These are phyloP conservation scores for Penelope pileata DNA, from an alignment of 2,113 vertebrate genomes.

Conservation along the genomic window DNA sequence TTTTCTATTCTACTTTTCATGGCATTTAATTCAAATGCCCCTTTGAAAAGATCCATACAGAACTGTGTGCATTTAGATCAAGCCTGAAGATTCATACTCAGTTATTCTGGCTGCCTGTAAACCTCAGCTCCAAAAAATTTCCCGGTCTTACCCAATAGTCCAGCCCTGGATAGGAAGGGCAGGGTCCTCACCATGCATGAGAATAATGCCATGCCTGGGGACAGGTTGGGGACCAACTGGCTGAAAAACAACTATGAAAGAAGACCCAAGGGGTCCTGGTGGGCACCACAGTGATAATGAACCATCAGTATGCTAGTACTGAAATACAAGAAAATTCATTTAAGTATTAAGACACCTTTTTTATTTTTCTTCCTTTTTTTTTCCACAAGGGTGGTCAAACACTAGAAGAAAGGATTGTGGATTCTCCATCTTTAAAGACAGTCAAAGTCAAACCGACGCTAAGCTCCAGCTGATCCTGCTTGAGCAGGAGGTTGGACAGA, in stretches of 20 bases:
- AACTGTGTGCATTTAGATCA: neutral
- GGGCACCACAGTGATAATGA: neutral
- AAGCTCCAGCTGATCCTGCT: neutral
- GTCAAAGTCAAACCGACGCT: accelerated
- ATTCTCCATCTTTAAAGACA: neutral
- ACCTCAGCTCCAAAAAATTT: accelerated
- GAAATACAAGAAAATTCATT: neutral
- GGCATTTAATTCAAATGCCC: neutral
- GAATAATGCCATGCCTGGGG: neutral
- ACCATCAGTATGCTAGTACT: neutral
- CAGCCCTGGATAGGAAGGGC: neutral
- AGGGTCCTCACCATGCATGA: neutral
- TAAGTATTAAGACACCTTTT: neutral
- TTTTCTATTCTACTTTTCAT: neutral
- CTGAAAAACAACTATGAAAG: neutral
- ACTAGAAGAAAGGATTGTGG: neutral
- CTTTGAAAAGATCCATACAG: neutral
- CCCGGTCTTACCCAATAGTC: neutral
- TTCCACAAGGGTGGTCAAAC: neutral
- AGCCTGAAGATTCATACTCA: neutral
- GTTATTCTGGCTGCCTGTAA: neutral
- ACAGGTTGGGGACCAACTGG: neutral
- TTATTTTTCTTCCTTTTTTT: neutral
- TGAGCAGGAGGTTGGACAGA: neutral
- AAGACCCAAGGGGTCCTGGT: neutral